Evolutionary conservation across 2,888 invertebrate species (phyloP).

Genomic region (Xestia ashworthii): DNA sequence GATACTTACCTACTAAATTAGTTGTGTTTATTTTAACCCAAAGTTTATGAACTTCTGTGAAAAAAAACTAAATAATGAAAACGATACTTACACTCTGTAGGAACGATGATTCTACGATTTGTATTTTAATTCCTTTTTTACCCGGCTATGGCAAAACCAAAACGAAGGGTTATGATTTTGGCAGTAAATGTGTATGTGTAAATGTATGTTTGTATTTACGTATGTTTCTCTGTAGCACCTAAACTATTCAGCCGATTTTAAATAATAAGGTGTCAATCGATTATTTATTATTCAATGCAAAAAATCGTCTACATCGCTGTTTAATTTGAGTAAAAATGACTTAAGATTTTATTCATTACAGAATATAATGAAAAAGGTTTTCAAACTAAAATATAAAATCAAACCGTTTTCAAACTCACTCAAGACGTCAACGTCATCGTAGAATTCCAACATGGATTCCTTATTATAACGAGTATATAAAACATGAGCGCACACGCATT

Average conservation of each 20-base stretch:
- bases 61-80: slow-evolving; percentile 31
- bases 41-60: slow-evolving; percentile 38
- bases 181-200: too few species aligned
- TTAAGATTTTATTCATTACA: neutral
- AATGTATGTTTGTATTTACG: too few species aligned
- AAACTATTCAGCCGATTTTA: too few species aligned
- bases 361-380: neutral
- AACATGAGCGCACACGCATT: slow-evolving; percentile 40
- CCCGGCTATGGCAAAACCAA: too few species aligned
- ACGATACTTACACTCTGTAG: neutral
- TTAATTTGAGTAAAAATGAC: neutral
- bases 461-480: slow-evolving; percentile 13
- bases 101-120: neutral
- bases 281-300: too few species aligned
- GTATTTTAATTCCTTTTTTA: neutral
- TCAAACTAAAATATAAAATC: neutral
- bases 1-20: slow-evolving; percentile 31
- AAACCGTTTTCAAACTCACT: neutral
- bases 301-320: neutral
- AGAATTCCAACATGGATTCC: slow-evolving; percentile 39
- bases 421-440: neutral
- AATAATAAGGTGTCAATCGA: too few species aligned
- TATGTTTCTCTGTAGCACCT: too few species aligned
- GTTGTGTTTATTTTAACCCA: slow-evolving; percentile 26
- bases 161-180: too few species aligned